Evolutionary conservation across 2,113 vertebrate genomes (phyloP).

Genomic region (Octodon degus): DNA sequence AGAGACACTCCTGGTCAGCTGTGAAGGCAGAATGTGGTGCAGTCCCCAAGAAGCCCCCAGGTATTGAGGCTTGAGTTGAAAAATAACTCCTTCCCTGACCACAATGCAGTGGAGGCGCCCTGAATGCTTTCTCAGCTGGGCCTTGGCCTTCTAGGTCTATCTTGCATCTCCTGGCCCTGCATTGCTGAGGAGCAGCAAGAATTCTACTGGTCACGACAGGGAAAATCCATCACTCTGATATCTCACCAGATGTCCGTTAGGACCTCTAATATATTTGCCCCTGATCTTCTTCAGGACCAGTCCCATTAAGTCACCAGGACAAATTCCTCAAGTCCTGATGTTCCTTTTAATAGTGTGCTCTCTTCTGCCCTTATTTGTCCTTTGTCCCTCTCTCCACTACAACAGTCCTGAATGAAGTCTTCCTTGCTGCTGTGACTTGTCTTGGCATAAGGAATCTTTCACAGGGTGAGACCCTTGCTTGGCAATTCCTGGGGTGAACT

Average conservation of each 20-base stretch:
- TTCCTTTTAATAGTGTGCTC: neutral
- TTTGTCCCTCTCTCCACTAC: neutral
- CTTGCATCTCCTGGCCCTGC: neutral
- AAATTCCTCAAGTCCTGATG: neutral
- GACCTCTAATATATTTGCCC: neutral
- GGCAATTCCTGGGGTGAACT: no score
- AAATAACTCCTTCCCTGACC: neutral
- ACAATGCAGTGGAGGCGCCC: neutral
- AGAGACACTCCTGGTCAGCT: neutral
- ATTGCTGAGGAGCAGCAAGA: neutral
- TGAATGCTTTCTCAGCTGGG: neutral
- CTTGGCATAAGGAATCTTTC: neutral
- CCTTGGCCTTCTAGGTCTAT: neutral
- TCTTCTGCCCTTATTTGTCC: neutral
- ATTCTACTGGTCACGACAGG: neutral
- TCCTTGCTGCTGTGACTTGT: neutral
- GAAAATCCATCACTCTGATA: neutral
- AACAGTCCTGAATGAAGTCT: neutral
- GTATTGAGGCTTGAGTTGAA: neutral
- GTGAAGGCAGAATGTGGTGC: neutral
- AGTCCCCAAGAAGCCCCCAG: neutral
- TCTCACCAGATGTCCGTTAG: neutral
- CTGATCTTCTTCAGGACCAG: neutral
- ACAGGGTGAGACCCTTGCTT: neutral
- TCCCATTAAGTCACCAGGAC: neutral